Evolutionary conservation across 2,888 invertebrate species (phyloP), one percentile per base, ranked within the genome.

Genomic region (Eristalis pertinax): DNA sequence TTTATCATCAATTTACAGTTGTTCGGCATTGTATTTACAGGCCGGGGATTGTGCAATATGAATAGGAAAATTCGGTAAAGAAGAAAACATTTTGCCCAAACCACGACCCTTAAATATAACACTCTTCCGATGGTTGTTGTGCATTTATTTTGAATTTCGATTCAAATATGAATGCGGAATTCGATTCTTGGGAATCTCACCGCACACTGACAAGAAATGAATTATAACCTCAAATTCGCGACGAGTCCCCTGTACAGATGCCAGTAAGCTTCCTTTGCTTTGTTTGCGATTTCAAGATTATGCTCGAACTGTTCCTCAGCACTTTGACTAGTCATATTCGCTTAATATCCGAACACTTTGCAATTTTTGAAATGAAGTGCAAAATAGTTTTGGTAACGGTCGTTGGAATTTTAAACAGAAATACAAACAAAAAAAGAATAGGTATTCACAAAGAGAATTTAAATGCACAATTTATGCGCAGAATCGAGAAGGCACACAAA

Each of bases 1-100:
- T 60, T 60, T 26, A 26, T 60, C 26, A 13, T 26, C 22, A 13
- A 2, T 74, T 80, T 73, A 82, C 73, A 84, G 90, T 75, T 89
- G 90, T 38, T 70, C 65, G 32, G 89, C 83, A 87, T 75, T 58
- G 56, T 77, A 90, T 91, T 91, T 90, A 90, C 90, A 90, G 91
- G 91, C 91, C 91, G 91, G 90, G 91, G 91, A 90, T 90, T 90
- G 91, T 91, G 91, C 91, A 91, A 91, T 91, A 86, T 90, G 90
- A 89, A 62, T 72, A 22, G 41, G 68, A 75, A n/a, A n/a, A 24
- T 50, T 67, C 58, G 64, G n/a, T n/a, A n/a, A n/a, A n/a, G 67
- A 32, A 85, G 62, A 81, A 41, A 84, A 90, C 89, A 91, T 89
- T 74, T 90, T 90, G 90, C 91, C 75, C 90, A 89, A 90, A 89